Base-by-base conservation (phyloP, 2,113 vertebrate genomes). In the Ivindomyrus marchei region DNA sequence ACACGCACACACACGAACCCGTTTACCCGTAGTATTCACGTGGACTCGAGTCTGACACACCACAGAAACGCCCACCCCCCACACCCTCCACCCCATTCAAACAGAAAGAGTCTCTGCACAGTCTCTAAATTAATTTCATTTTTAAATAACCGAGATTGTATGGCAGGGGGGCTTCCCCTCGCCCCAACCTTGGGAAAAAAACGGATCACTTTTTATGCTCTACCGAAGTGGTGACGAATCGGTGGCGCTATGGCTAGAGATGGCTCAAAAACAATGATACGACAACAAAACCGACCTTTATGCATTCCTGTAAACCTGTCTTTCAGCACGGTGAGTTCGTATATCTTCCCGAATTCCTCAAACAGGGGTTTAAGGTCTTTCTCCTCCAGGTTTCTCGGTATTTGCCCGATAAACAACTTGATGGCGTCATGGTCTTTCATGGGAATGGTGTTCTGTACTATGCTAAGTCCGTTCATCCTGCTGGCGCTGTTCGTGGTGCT, bases 341-440 rank as follows among this genome's bases (percentile, higher is more conserved):
- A 98, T 96, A 99, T 99, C 96, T 97, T 97, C 94, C 98, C 98
- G 96, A 99, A 99, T 97, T 98, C 97, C 97, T 99, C 98, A 97
- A 98, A 99, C 91, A 99, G 97, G 90, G 98, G 98, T 95, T 99
- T 99, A 95, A 99, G 97, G 95, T 99, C 98, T 94, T 97, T 97
- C 94, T 99, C 98, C 94, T 98, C 97, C 96, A 99, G 97, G 96
- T 98, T 97, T 90, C 98, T 96, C 92, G 98, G 98, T 95, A 98
- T 99, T 96, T 99, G 98, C 92, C 98, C 98, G 95, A 99, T 97
- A 97, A 99, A 99, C 89, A 99, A 97, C 97, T 99, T 99, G 97
- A 98, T 98, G 97, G 98, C 98, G 97, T 98, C 98, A 97, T 98
- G 98, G 96, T 98, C 98, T 96, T 98, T 98, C 97, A 98, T 98